Percentiles rank a stretch among this genome's conserved stretches.
phyloP scores from a whole-genome alignment of 2,888 invertebrate genomes.

The Epistrophella euchroma region DNA sequence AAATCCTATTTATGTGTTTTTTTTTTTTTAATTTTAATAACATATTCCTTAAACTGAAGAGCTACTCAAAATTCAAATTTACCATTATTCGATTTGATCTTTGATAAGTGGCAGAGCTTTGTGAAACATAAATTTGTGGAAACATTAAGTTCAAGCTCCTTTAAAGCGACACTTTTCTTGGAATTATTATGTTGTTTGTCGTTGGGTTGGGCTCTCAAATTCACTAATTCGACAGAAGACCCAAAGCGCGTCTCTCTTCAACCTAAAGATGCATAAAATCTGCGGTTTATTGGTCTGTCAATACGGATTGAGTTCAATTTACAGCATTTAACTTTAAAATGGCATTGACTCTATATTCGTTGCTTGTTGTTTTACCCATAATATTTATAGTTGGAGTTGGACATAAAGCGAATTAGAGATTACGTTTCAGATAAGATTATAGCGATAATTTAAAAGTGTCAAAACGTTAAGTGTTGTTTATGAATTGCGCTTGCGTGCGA shows the following conservation, averaged over 20 bases:
- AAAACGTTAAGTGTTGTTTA: conserved; percentile 69
- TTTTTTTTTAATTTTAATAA: conserved; percentile 22
- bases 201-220: conserved; percentile 20
- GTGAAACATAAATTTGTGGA: conserved; percentile 54
- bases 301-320: conserved; percentile 68
- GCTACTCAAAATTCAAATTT: conserved; percentile 63
- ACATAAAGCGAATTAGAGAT: conserved; percentile 61
- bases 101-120: conserved; percentile 55
- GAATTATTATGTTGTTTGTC: conserved; percentile 4
- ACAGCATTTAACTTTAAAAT: conserved; percentile 26
- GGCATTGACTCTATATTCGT: conserved; percentile 15
- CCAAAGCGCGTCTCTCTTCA: conserved; percentile 36
- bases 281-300: conserved; percentile 67
- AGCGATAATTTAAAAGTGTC: conserved; percentile 68
- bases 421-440: conserved; percentile 67
- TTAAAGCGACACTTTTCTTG: conserved; percentile 10
- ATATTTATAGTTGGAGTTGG: not conserved
- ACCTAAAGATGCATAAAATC: conserved; percentile 58
- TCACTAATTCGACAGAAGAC: conserved; percentile 12
- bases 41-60: conserved; percentile 45
- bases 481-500: conserved; percentile 39
- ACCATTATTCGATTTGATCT: conserved; percentile 59
- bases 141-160: conserved; percentile 8
- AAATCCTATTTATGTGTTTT: not conserved
- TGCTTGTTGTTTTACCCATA: conserved; percentile 6